Conservation (phyloP, 2,113 vertebrate species). For the Oncorhynchus masou region DNA sequence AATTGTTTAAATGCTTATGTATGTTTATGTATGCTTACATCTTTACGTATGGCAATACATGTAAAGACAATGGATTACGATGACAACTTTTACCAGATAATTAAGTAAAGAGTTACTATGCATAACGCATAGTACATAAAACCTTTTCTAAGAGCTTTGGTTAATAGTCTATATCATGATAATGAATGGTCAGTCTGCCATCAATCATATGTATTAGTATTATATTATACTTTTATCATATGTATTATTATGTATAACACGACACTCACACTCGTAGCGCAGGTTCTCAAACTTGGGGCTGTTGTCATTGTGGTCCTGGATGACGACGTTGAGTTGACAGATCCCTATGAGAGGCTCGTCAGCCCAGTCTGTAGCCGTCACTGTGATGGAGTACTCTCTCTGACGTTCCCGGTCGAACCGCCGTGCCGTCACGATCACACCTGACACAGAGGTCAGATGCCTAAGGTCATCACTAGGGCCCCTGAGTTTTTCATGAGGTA, state of each 20-base stretch:
- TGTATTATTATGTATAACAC: not conserved
- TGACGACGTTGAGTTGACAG: constrained; percentile 84
- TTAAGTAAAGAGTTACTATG: no score
- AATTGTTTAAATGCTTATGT: no score
- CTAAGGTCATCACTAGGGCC: constrained; percentile 15
- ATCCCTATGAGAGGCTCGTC: constrained; percentile 85
- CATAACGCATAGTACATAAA: no score
- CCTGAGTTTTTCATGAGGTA: no score
- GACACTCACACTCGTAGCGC: constrained; percentile 87
- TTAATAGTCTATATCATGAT: no score
- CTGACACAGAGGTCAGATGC: constrained; percentile 57
- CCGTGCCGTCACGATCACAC: constrained; percentile 78
- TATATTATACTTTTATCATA: not conserved
- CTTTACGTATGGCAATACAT: no score
- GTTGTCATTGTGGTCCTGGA: constrained; percentile 90
- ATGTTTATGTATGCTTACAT: no score
- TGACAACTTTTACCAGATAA: no score
- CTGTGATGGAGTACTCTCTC: constrained; percentile 84
- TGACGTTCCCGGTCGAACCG: constrained; percentile 87
- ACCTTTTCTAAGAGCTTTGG: no score
- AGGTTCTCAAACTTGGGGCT: constrained; percentile 90
- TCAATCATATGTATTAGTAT: not conserved
- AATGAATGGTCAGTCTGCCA: no score
- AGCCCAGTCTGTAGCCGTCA: constrained; percentile 88
- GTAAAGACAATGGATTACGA: no score